Base-by-base conservation (phyloP, 2,113 vertebrate species). In the Paralichthys olivaceus region DNA sequence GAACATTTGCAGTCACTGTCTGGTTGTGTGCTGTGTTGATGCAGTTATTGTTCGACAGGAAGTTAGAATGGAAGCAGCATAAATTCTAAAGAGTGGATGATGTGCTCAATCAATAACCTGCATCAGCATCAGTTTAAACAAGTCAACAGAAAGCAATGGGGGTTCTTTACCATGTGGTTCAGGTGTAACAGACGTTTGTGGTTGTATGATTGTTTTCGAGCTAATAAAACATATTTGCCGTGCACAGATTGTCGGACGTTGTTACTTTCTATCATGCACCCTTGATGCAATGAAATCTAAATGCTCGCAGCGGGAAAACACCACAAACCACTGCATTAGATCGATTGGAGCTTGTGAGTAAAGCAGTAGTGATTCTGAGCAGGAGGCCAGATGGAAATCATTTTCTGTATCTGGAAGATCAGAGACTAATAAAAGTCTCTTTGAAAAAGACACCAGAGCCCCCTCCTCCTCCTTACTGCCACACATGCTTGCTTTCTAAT, bases 81-180 rank as follows among this genome's bases (percentile, higher is more conserved):
- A 69, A 84, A 74, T 54, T 11, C 49, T 43, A 54, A 26, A 60
- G 57, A 43, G 66, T 62, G 56, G 34, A 64, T 60, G 43, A 84
- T 59, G 69, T 40, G 47, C 29, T 73, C 14, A 22, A 56, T 86
- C 83, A 79, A 77, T 84, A 67, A 75, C 14, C 19, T 9, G 37
- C 34, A 78, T 62, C 29, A 28, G 76, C 68, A 73, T 19, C 34
- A 53, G 56, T 55, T 61, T 37, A 37, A 73, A 60, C 7, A 15
- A 72, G 69, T 70, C 64, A 53, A 23, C 59, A 79, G 53, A 60
- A 69, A 75, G 47, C 14, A 17, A 65, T 57, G 25, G 28, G 64
- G 14, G 37, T 40, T 40, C 22, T 23, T 77, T 59, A 69, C 23
- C 19, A 51, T 57, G 54, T 25, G 26, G 47, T 4, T 26, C 7